Evolutionary conservation across 2,797 vertebrate species (phyloP), one percentile per base, ranked within the genome.

Genomic region (Falco columbarius): DNA sequence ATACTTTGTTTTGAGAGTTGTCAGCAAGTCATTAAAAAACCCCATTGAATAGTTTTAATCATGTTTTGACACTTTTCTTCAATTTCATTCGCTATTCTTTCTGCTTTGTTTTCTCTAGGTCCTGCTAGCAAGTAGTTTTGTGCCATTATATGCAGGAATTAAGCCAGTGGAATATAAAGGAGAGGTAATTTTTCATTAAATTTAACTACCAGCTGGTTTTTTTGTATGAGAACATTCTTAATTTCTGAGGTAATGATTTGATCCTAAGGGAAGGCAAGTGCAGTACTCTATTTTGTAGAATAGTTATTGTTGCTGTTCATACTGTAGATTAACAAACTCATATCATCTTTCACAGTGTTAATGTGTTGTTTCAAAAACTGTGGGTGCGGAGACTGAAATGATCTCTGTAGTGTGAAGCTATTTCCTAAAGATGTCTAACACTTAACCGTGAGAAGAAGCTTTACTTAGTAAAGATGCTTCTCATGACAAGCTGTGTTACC

Each of bases 121-220:
- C 26, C 98, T 99, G 2, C 94, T 99, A 79, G 99, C 99, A 85
- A 99, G 99, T 98, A 98, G 99, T 96, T 99, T 99, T 90, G 96
- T 99, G 52, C 99, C 99, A 2, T 6, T 99, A 6, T 99, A 99
- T 65, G 98, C 99, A 66, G 99, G 99, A 93, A 67, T 98, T 49
- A 98, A 96, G 67, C 97, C 99, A 5, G 98, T 99, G 87, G 98
- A 99, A 40, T 99, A 99, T 95, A 97, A 97, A 95, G 99, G 99
- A 95, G 98, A 99, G 99, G 99, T 99, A 98, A 98, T 76, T 68
- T 61, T 94, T 91, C 8, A 5, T 56, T 40, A 32, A 47, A 8
- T 62, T 58, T 71, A 66, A 9, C 26, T 74, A 8, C 1, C 0
- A 36, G 12, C 14, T 54, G 61, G 14, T 27, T 32, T 75, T 70